phyloP scores from a whole-genome alignment of 35 echinoderm and acorn worm genomes.

The Patiria miniata region DNA sequence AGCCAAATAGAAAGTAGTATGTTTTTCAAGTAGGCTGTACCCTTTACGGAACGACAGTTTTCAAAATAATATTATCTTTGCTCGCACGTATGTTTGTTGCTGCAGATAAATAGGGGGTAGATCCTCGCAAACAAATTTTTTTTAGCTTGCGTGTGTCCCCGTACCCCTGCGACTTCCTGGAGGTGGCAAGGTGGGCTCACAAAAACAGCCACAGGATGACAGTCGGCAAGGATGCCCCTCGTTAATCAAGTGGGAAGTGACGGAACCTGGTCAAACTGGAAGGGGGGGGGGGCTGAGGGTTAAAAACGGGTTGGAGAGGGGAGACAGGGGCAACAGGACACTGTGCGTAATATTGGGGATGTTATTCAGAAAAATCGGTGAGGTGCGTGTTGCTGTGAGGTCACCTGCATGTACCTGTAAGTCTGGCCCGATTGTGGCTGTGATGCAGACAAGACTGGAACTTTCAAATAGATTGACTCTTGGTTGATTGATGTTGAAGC shows the following conservation, averaged over 20 bases:
- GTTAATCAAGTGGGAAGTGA: slow-evolving; percentile 19
- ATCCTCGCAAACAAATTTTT: neutral
- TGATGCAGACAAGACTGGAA: too few species aligned
- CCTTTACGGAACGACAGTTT: neutral
- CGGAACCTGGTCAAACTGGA: neutral
- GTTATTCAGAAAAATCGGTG: neutral
- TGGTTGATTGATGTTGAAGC: too few species aligned
- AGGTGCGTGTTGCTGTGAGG: neutral
- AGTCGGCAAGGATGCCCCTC: slow-evolving; percentile 24
- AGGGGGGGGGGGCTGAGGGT: too few species aligned
- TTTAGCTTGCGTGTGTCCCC: neutral
- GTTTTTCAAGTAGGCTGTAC: neutral
- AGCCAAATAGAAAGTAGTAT: neutral
- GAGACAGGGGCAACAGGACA: neutral
- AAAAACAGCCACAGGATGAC: slow-evolving; percentile 16
- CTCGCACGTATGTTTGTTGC: neutral
- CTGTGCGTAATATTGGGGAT: neutral
- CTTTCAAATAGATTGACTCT: too few species aligned
- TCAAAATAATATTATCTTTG: neutral
- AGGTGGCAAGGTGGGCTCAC: slow-evolving; percentile 1
- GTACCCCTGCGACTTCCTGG: neutral
- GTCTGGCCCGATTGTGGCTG: too few species aligned
- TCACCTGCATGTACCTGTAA: too few species aligned
- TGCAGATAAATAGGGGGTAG: neutral
- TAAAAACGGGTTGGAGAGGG: neutral